phyloP scores from a whole-genome alignment of 2,888 invertebrate genomes.

The Silvanus unidentatus region DNA sequence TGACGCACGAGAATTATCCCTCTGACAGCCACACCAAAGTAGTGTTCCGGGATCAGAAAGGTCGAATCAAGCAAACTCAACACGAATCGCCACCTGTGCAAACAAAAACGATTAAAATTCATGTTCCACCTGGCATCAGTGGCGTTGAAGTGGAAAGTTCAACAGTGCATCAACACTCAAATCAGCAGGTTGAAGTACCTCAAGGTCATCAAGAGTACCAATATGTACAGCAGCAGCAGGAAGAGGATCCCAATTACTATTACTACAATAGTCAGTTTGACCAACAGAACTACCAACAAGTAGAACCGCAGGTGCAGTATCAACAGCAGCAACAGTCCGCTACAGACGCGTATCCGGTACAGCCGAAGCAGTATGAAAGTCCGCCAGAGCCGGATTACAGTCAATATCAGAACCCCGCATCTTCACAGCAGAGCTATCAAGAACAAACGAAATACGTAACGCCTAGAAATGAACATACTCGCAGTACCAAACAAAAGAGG shows the following conservation, averaged over 20 bases:
- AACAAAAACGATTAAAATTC: slow-evolving; percentile 22
- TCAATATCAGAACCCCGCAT: background rate
- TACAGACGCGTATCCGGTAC: background rate
- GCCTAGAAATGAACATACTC: too few relatives aligned
- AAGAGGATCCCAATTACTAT: background rate
- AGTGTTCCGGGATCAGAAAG: slow-evolving; percentile 39
- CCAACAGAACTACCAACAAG: background rate
- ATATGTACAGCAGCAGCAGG: background rate
- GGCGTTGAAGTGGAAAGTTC: slow-evolving; percentile 22
- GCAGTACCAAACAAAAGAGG: background rate
- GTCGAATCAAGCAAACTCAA: slow-evolving; percentile 10
- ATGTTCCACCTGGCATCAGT: slow-evolving; percentile 18
- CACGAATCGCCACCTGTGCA: slow-evolving; percentile 8
- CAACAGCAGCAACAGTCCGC: background rate
- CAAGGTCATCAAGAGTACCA: background rate
- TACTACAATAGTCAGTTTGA: background rate
- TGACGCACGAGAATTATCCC: slow-evolving; percentile 55
- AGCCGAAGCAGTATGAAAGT: background rate
- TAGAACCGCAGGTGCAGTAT: background rate
- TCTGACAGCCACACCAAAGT: slow-evolving; percentile 55
- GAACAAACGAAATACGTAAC: background rate
- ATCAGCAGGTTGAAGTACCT: background rate
- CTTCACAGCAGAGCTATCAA: background rate
- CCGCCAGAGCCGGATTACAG: background rate
- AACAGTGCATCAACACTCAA: slow-evolving; percentile 6